Evolutionary conservation across 2,888 invertebrate species (phyloP), one percentile per base, ranked within the genome.

Genomic region (Polyommatus icarus): DNA sequence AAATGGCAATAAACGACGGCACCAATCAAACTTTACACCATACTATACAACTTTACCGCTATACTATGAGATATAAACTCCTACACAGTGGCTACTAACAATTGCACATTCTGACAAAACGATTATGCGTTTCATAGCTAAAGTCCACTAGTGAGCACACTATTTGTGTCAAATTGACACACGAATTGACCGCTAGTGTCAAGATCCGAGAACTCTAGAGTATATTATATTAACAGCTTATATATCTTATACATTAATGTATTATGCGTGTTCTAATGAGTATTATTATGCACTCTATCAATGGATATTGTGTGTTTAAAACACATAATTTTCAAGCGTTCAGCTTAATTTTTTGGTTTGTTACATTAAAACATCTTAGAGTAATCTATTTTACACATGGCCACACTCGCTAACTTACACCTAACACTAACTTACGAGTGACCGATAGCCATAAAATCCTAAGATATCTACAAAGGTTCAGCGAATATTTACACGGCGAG

Each of bases 281-380:
- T 94, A 93, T 93, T 79, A 84, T 90, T 89, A 91, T 87, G 89
- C 86, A 88, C 86, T 81, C 87, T 89, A 88, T 89, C 90, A 91
- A 91, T 90, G 91, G 87, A 87, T 80, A 73, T 88, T 87, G 82
- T 83, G 93, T 93, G 93, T 94, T 94, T 90, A 91, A 89, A 94
- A 94, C 94, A 94, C 94, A 85, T 88, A 91, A 93, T 93, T 93
- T 93, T 92, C 93, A 93, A 94, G 93, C 93, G 90, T 90, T 88
- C 84, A 90, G 93, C 93, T 94, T 85, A 89, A 90, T 90, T 94
- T 93, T 93, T 94, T 93, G 94, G 94, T 89, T 93, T 92, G 89
- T 91, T 90, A 91, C 88, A 90, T 91, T 87, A 87, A 85, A 84
- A 88, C 86, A 85, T 89, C 91, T 90, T 90, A 81, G 79, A 84